These are phyloP conservation scores for Ammodytes dubius DNA, from an alignment of 2,113 vertebrate species.

Conservation along the genomic window DNA sequence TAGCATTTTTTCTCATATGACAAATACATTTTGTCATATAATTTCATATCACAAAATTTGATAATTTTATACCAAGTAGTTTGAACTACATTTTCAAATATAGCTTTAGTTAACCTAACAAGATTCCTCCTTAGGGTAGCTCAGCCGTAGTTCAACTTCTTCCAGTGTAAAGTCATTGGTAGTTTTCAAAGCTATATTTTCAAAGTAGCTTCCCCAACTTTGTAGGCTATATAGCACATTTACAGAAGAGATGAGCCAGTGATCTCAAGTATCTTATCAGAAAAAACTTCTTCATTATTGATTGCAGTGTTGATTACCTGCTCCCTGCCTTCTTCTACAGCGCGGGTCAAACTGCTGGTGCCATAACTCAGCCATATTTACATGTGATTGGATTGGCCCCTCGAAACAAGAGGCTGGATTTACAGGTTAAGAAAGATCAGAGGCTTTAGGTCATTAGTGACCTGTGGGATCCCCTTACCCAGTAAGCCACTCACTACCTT, in stretches of 20 bases:
- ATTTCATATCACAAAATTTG: no score
- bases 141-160: no score
- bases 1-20: no score
- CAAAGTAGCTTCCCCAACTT: no score
- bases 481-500: constrained; percentile 89
- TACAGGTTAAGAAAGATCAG: constrained; percentile 87
- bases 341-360: constrained; percentile 21
- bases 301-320: background rate
- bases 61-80: no score
- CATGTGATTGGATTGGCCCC: constrained; percentile 70
- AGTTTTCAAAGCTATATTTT: no score
- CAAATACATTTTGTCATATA: no score
- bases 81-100: no score
- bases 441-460: constrained; percentile 88
- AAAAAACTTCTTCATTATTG: background rate
- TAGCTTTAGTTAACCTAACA: no score
- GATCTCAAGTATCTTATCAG: background rate
- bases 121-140: no score
- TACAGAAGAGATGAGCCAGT: background rate
- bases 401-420: constrained; percentile 85
- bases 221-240: background rate
- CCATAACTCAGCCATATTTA: constrained; percentile 50
- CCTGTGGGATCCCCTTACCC: constrained; percentile 85
- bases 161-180: no score
- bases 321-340: background rate